A percentile compares a stretch with the other conserved stretches of the same genome.
phyloP scores from a whole-genome alignment of 2,113 vertebrate species.

The Petroica traversi region DNA sequence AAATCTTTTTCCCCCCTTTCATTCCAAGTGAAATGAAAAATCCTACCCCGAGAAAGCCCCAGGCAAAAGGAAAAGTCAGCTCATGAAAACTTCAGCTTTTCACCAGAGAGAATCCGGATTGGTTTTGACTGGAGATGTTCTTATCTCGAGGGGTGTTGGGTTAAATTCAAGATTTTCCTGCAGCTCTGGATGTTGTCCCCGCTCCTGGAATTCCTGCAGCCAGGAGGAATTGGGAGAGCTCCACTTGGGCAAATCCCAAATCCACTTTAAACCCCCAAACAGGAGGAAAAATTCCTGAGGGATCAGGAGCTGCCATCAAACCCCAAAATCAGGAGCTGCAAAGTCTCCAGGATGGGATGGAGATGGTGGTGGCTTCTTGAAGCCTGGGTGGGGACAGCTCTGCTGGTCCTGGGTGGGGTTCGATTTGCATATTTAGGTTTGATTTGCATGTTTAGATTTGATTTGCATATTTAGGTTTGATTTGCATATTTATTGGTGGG shows the following conservation, averaged over 20 bases:
- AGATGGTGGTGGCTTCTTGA: background rate
- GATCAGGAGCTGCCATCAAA: background rate
- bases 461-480: background rate
- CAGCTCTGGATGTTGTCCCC: background rate
- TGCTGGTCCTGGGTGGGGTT: background rate
- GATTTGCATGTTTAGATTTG: background rate
- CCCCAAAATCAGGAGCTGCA: background rate
- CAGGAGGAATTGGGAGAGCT: background rate
- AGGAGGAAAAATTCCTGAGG: background rate
- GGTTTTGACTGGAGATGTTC: background rate
- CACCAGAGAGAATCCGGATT: background rate
- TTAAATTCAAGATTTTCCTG: background rate
- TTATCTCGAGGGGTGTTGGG: background rate
- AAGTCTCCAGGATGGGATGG: background rate
- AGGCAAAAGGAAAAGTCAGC: background rate
- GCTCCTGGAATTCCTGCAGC: background rate
- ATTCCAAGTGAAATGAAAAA: background rate
- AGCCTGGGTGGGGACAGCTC: background rate
- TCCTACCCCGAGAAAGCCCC: background rate
- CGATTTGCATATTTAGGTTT: background rate
- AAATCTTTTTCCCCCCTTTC: background rate
- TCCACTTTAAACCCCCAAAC: rapidly evolving
- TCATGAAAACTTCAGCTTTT: background rate
- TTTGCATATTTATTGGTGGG: background rate
- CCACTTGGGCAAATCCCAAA: background rate